Base-by-base conservation (phyloP, 2,888 invertebrate species). In the Andrena camellia region DNA sequence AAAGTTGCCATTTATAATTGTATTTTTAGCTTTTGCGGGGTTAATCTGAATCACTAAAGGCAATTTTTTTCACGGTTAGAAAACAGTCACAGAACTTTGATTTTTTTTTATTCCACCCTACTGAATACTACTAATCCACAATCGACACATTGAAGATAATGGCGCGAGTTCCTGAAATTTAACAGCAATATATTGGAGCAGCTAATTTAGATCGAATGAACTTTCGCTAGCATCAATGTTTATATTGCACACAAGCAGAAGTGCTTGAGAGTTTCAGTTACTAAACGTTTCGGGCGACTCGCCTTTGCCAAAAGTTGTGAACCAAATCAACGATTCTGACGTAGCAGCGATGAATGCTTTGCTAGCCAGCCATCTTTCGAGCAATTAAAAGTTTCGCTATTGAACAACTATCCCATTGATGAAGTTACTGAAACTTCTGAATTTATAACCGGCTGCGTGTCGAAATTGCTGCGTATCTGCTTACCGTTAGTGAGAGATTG, bases 201-300 rank as follows among this genome's bases (percentile, higher is more conserved):
- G 42, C 4, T 13, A 42, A 42, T 42, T 42, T 42, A 42, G 42
- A 42, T 42, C 17, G 42, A 42, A 26, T 6, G n/a, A 31, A 70
- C 42, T 48, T 59, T 20, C 4, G 60, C 4, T 29, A 29, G 20
- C 6, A 17, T 59, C 17, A 23, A 20, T 70, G 26, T 70, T 70
- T 35, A 10, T 31, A 29, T 60, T 48, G 42, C 60, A 20, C 13
- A 35, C 10, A n/a, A 8, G 42, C 10, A n/a, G 42, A 6, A 54
- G n/a, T 31, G 26, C 42, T 64, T 35, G n/a, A 13, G 26, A 10
- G 71, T 71, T 71, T 71, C 70, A 59, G 57, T 74, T 74, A 77
- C 67, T 73, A 74, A 74, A 76, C 68, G 33, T 48, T 75, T 71
- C 75, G 57, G 64, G 60, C 66, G 67, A 74, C 74, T 83, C 62